phyloP scores from a whole-genome alignment of 2,888 invertebrate species.

The Phyllotreta cruciferae region DNA sequence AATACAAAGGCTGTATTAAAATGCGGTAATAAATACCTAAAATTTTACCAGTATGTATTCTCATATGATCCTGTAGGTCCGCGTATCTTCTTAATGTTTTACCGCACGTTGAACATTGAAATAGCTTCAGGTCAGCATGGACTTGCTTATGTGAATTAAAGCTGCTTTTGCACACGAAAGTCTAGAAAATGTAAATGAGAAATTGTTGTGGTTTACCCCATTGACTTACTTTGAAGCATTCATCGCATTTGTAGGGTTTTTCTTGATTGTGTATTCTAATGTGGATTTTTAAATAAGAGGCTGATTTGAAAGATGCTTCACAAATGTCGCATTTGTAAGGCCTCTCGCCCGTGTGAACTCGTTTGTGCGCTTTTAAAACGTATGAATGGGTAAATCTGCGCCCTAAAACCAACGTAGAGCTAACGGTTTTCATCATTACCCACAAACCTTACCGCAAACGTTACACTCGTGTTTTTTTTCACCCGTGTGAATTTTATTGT shows the following conservation, averaged over 20 bases:
- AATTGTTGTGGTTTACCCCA: not conserved
- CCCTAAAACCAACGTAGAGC: constrained; percentile 39
- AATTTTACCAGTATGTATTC: constrained; percentile 55
- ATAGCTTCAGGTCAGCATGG: constrained; percentile 56
- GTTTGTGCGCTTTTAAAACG: constrained; percentile 53
- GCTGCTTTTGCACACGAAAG: constrained; percentile 55
- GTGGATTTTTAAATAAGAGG: constrained; percentile 57
- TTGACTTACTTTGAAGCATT: constrained; percentile 43
- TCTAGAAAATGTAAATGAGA: constrained; percentile 39
- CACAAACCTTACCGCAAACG: constrained; percentile 48
- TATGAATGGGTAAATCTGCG: constrained; percentile 56
- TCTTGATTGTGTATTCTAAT: constrained; percentile 56
- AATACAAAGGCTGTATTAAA: constrained; percentile 11
- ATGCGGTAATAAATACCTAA: too few relatives aligned
- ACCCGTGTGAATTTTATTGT: constrained; percentile 56
- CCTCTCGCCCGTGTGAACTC: constrained; percentile 57
- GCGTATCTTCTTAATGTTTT: constrained; percentile 53
- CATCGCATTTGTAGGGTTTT: constrained; percentile 54
- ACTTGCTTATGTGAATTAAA: constrained; percentile 53
- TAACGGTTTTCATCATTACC: not conserved
- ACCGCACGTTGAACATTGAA: constrained; percentile 55
- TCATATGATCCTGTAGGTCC: constrained; percentile 56
- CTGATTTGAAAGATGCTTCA: constrained; percentile 53
- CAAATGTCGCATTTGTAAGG: constrained; percentile 54
- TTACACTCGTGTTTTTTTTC: constrained; percentile 56